These are phyloP conservation scores for Rhinella marina DNA, from an alignment of 2,797 vertebrate species.

Conservation along the genomic window DNA sequence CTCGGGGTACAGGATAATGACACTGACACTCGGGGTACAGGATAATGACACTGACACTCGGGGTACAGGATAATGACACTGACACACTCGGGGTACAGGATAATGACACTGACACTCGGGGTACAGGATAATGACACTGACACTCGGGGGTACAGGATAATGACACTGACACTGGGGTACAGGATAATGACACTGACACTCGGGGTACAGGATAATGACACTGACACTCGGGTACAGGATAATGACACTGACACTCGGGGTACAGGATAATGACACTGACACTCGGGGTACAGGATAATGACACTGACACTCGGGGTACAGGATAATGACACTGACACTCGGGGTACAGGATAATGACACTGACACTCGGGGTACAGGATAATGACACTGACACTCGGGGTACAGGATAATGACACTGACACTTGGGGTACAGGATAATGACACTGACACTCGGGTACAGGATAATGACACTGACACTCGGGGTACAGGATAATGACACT, in stretches of 20 bases:
- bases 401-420: no score
- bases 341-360: background rate
- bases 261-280: background rate
- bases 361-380: background rate
- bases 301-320: background rate
- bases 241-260: background rate
- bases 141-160: background rate
- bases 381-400: no score
- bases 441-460: no score
- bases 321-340: background rate
- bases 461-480: no score
- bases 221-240: background rate
- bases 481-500: no score
- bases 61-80: background rate
- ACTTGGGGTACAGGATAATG: no score
- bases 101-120: background rate
- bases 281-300: background rate
- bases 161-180: background rate
- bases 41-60: background rate
- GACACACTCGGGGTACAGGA: background rate
- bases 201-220: background rate
- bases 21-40: no score
- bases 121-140: background rate
- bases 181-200: background rate
- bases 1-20: no score